Evolutionary conservation across 2,797 vertebrate species (phyloP).

Genomic region (Meda fulgida): DNA sequence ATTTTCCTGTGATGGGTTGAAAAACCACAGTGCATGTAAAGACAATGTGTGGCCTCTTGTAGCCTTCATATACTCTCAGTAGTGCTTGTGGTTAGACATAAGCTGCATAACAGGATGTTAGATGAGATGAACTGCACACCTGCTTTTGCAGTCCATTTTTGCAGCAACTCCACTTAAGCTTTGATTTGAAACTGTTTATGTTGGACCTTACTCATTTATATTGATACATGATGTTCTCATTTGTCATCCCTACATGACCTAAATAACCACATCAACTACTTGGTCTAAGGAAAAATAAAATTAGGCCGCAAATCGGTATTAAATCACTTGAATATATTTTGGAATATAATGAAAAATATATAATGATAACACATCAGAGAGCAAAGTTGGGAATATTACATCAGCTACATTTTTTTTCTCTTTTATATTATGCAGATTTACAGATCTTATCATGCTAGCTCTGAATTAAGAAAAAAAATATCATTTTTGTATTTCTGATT

Average conservation of each 20-base stretch:
- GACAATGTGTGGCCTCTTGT: neutral
- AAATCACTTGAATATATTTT: neutral
- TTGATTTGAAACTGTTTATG: neutral
- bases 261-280: neutral
- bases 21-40: conserved; percentile 31
- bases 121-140: neutral
- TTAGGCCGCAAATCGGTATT: neutral
- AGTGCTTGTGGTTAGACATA: conserved; percentile 15
- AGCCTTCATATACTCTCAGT: neutral
- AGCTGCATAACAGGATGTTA: conserved; percentile 32
- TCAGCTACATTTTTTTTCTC: neutral
- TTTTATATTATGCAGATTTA: neutral
- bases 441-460: neutral
- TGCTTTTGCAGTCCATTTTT: neutral
- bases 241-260: neutral
- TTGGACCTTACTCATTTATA: neutral
- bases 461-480: neutral
- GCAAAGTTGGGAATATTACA: neutral
- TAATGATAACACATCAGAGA: neutral
- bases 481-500: neutral
- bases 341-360: neutral
- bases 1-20: neutral
- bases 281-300: neutral
- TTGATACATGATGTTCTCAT: neutral
- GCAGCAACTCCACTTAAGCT: neutral